Percentiles rank a stretch among this genome's conserved stretches.
These are phyloP conservation scores for Nannoperca australis DNA, from an alignment of 2,797 vertebrate species.

Conservation along the genomic window DNA sequence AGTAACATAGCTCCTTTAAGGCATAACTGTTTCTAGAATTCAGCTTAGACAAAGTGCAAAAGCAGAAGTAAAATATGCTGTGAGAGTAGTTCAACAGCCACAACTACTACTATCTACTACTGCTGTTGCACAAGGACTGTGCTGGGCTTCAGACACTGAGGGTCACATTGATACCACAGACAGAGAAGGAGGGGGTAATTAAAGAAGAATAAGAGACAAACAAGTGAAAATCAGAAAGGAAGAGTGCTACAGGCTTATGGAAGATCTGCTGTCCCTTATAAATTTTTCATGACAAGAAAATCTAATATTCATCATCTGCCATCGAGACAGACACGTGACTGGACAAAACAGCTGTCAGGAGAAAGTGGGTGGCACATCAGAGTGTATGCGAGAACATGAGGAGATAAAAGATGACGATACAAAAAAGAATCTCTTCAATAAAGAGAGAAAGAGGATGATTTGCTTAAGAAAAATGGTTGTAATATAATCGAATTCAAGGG, in stretches of 20 bases:
- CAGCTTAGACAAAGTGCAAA: neutral
- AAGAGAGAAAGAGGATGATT: neutral
- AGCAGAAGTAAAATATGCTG: neutral
- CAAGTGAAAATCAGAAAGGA: neutral
- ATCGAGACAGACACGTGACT: neutral
- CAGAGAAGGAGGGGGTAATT: neutral
- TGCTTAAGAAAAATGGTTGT: slow-evolving; percentile 5
- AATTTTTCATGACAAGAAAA: slow-evolving; percentile 28
- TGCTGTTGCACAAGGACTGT: neutral
- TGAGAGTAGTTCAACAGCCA: neutral
- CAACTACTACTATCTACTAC: neutral
- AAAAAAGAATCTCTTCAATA: slow-evolving; percentile 28
- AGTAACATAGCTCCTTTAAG: too few species aligned
- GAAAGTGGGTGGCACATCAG: too few species aligned
- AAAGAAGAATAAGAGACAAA: neutral
- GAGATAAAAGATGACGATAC: slow-evolving; percentile 8
- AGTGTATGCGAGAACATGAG: neutral
- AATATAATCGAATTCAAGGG: slow-evolving; percentile 20
- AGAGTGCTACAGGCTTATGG: neutral
- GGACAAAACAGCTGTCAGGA: neutral
- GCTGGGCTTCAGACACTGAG: neutral
- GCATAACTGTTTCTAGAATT: neutral
- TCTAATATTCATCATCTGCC: slow-evolving; percentile 40
- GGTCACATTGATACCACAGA: neutral
- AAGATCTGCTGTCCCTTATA: slow-evolving; percentile 26